A percentile compares a stretch with the other conserved stretches of the same genome.
Evolutionary conservation across 2,888 invertebrate species (phyloP).

Genomic region (Pristionchus exspectatus): DNA sequence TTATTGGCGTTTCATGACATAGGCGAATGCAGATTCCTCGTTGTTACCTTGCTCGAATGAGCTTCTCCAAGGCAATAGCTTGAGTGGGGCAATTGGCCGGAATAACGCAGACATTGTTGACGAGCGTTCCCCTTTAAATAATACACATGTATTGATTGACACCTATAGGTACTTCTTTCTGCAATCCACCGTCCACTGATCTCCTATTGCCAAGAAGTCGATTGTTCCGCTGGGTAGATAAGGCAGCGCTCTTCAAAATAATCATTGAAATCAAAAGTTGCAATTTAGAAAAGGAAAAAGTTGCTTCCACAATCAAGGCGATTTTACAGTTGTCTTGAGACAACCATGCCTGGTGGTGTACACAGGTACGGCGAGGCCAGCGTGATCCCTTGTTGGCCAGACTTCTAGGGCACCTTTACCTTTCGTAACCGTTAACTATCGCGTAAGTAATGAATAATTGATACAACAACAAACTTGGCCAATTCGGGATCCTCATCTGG

Average conservation of each 20-base stretch:
- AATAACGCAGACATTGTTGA: background rate
- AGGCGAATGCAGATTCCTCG: too few relatives aligned
- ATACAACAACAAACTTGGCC: background rate
- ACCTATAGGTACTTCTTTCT: background rate
- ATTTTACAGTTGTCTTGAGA: too few relatives aligned
- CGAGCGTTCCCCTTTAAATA: background rate
- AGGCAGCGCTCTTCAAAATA: background rate
- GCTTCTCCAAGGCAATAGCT: slow-evolving; percentile 1
- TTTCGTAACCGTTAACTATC: too few relatives aligned
- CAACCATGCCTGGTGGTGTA: too few relatives aligned
- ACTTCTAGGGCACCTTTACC: too few relatives aligned
- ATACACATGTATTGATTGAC: too few relatives aligned
- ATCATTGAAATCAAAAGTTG: too few relatives aligned
- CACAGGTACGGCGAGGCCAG: too few relatives aligned
- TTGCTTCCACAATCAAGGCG: too few relatives aligned
- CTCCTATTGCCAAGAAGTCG: slow-evolving; percentile 21
- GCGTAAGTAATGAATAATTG: background rate
- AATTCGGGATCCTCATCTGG: background rate
- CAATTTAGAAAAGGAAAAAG: background rate
- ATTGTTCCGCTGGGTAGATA: background rate
- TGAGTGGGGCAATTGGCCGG: background rate
- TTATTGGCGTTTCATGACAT: too few relatives aligned
- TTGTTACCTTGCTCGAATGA: background rate
- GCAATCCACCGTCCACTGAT: background rate
- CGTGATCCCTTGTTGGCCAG: too few relatives aligned